These are phyloP conservation scores for Actenoides hombroni DNA, from an alignment of 2,113 vertebrate genomes.

Conservation along the genomic window DNA sequence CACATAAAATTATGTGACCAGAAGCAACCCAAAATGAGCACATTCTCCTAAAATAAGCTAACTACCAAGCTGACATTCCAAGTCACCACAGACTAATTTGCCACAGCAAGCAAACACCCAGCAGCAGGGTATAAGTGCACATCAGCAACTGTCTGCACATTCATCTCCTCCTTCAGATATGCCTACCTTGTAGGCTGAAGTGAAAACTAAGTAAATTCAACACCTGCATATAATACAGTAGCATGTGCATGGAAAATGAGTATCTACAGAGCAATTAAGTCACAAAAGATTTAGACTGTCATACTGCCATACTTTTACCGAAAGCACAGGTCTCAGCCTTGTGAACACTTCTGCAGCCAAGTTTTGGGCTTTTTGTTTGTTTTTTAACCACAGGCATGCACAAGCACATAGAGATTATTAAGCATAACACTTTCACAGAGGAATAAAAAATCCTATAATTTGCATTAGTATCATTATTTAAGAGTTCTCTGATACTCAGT, in stretches of 20 bases:
- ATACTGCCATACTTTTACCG: not conserved
- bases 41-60: not conserved
- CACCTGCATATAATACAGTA: not conserved
- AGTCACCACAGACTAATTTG: not conserved
- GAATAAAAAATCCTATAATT: not conserved
- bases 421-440: not conserved
- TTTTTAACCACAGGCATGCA: not conserved
- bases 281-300: not conserved
- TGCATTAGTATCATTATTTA: not conserved
- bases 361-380: not conserved
- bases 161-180: not conserved
- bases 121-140: not conserved
- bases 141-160: fast-evolving
- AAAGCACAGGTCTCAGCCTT: not conserved
- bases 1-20: not conserved
- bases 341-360: not conserved
- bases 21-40: constrained; percentile 21
- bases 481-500: fast-evolving
- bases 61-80: not conserved
- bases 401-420: not conserved
- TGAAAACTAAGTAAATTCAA: not conserved
- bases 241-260: not conserved
- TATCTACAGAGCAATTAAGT: not conserved
- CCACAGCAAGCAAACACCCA: not conserved
- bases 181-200: not conserved